Conservation (phyloP, 2,797 vertebrate genomes). For the Coregonus suidteri region DNA sequence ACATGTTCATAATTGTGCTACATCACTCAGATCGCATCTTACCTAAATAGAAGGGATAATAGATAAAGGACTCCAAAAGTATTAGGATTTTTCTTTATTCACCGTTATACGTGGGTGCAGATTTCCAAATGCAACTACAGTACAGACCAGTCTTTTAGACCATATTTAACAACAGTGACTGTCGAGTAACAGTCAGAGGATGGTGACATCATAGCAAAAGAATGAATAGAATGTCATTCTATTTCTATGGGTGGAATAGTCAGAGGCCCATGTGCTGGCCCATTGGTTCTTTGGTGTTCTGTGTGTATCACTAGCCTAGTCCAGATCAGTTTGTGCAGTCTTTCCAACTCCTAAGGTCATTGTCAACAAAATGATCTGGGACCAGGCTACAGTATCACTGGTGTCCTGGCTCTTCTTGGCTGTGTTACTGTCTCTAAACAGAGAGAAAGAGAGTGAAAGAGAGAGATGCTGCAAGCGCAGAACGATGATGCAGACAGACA, state of each 20-base stretch:
- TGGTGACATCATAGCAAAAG: not conserved
- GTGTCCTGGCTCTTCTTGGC: slow-evolving; percentile 13
- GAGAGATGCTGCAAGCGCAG: slow-evolving; percentile 1
- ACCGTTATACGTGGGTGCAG: slow-evolving; percentile 18
- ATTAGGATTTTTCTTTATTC: slow-evolving; percentile 50
- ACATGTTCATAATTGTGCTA: slow-evolving; percentile 1
- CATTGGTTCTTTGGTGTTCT: slow-evolving; percentile 11
- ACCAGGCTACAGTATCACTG: slow-evolving; percentile 12
- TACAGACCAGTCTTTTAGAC: slow-evolving; percentile 18
- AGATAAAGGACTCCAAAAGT: slow-evolving; percentile 2
- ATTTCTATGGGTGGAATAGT: not conserved
- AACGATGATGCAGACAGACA: not conserved
- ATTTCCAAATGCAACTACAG: slow-evolving; percentile 15
- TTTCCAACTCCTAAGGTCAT: not conserved
- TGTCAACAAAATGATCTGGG: not conserved
- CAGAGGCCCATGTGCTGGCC: slow-evolving; percentile 11
- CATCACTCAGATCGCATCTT: not conserved
- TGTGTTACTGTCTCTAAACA: slow-evolving; percentile 22
- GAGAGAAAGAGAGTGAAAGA: not conserved
- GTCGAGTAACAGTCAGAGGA: not conserved
- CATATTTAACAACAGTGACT: not conserved
- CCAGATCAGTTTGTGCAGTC: not conserved
- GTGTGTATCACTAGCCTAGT: not conserved
- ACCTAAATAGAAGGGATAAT: slow-evolving; percentile 5
- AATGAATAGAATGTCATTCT: not conserved